Evolutionary conservation across 2,888 invertebrate genomes (phyloP), one percentile per base, ranked within the genome.

Genomic region (Torymus auratus): DNA sequence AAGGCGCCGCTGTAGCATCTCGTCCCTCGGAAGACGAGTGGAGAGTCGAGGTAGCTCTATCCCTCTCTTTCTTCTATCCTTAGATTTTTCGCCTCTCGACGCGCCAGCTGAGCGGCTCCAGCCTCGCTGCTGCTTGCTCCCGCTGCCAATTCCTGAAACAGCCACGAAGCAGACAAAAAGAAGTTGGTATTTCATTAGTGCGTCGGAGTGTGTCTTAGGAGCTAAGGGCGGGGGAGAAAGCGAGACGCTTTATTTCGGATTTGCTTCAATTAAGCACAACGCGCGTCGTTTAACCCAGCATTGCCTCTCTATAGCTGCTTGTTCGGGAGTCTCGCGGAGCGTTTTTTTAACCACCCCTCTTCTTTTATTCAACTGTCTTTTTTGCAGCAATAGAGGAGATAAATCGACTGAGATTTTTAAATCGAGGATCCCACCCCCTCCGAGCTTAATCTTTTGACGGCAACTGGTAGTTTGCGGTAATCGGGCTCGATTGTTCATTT

Each of bases 191-290:
- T 80, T 76, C 70, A 72, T 80, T 80, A 76, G 80, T 68, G 52
- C 72, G 72, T 61, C 76, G 58, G 69, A 69, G 81, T 62, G 67
- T 56, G 67, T 64, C 28, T 56, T 41, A 41, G 62, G 7, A 53
- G 20, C 69, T 50, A 75, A 64, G 77, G 83, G 83, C 83, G 83
- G 64, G 78, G 10, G 72, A 7, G 41, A 7, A 41, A 7, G 70
- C 58, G 15, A 78, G 81, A 62, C 82, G 84, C 85, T 86, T 85
- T 86, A 84, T 86, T 83, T 82, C 81, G 79, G 68, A 84, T 78
- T 77, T 71, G 52, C 79, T 74, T 73, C 69, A 69, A 73, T 79
- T 74, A 69, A 79, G 73, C 76, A 52, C 50, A 50, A 55, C 53
- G 10, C 53, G 65, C 62, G 74, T 64, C 77, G 77, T 28, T 78